phyloP scores from a whole-genome alignment of 2,113 vertebrate species.

The Dipodomys merriami region DNA sequence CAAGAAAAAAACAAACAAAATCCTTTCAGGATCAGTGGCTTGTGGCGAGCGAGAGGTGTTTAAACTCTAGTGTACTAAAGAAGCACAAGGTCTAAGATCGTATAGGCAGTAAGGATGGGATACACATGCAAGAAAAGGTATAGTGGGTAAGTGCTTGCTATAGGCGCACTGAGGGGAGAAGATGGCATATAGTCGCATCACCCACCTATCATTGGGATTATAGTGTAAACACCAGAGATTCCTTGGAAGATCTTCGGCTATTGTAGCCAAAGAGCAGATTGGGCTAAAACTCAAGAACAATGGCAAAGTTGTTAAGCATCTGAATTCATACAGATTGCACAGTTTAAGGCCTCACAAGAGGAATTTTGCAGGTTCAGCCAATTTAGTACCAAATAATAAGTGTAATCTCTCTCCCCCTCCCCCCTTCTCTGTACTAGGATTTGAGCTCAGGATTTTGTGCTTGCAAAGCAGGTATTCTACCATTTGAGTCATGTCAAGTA shows the following conservation, averaged over 20 bases:
- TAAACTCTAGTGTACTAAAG: neutral
- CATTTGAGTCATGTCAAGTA: too few relatives aligned
- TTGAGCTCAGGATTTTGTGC: too few relatives aligned
- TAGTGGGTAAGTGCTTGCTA: neutral
- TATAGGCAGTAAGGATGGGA: neutral
- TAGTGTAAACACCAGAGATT: neutral
- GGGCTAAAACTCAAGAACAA: neutral
- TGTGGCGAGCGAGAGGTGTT: neutral
- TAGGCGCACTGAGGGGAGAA: neutral
- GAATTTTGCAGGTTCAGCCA: neutral
- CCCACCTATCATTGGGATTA: neutral
- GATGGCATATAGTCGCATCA: neutral
- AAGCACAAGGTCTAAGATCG: neutral
- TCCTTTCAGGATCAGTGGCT: neutral
- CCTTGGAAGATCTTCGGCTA: neutral
- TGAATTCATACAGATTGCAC: neutral
- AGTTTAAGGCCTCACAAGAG: neutral
- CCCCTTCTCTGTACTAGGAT: too few relatives aligned
- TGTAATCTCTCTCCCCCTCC: too few relatives aligned
- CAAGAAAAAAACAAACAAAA: too few relatives aligned
- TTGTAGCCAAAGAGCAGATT: neutral
- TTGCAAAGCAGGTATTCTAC: too few relatives aligned
- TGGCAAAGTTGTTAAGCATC: neutral
- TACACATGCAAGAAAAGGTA: neutral
- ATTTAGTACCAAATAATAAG: neutral